Conservation (phyloP, 2,113 vertebrate genomes). For the Labeo catla region DNA sequence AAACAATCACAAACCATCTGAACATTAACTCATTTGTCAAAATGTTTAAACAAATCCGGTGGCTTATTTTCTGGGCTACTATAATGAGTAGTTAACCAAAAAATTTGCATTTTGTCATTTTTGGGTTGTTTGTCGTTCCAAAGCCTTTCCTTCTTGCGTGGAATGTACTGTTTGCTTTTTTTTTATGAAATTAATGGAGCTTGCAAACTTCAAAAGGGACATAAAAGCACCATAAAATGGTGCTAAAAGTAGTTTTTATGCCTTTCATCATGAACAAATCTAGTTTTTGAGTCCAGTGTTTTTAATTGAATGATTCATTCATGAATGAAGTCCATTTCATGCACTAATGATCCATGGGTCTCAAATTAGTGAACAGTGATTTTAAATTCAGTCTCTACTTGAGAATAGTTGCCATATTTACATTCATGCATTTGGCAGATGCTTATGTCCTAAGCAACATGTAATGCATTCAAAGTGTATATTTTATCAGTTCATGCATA, state of each 20-base stretch:
- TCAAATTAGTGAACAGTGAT: not conserved
- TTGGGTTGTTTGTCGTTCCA: not conserved
- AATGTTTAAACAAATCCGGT: conserved; percentile 4
- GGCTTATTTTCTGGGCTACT: conserved; percentile 14
- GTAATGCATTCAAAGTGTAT: not conserved
- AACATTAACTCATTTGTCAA: conserved; percentile 24
- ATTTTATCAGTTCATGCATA: not conserved
- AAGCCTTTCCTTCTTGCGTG: not conserved
- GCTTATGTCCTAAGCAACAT: not conserved
- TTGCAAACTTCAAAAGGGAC: not conserved
- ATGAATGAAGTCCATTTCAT: not conserved
- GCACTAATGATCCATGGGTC: not conserved
- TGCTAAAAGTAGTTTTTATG: not conserved
- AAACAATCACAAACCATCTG: conserved; percentile 17
- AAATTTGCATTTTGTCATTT: not conserved
- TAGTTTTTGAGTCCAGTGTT: not conserved
- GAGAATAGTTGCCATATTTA: not conserved
- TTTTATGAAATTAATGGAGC: not conserved
- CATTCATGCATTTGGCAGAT: not conserved
- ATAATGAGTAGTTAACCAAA: not conserved
- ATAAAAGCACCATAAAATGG: not conserved
- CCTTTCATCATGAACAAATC: not conserved
- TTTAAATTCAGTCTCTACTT: not conserved
- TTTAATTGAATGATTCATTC: not conserved
- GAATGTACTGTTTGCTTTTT: not conserved